phyloP scores from a whole-genome alignment of 2,113 vertebrate genomes.

The Phainopepla nitens region DNA sequence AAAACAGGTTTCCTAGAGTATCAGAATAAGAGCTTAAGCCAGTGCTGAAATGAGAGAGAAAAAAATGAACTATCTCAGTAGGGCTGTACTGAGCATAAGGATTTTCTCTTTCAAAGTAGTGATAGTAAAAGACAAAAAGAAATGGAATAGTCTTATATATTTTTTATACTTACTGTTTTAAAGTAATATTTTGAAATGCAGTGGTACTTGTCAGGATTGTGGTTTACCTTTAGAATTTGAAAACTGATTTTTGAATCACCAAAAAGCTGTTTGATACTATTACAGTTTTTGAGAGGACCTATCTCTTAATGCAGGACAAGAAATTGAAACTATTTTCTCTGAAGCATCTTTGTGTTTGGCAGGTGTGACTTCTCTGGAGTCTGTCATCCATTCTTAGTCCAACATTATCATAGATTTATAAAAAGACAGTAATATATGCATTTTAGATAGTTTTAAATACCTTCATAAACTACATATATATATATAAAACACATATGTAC shows the following conservation, averaged over 20 bases:
- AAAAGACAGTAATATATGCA: not conserved
- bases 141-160: not conserved
- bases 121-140: not conserved
- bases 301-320: not conserved
- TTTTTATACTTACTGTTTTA: not conserved
- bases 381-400: not conserved
- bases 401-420: not conserved
- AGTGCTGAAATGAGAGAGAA: not conserved
- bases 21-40: not conserved
- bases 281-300: not conserved
- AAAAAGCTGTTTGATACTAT: not conserved
- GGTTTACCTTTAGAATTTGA: not conserved
- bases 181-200: not conserved
- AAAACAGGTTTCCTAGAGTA: not conserved
- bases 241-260: not conserved
- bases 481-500: not conserved
- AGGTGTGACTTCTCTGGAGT: not conserved
- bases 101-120: not conserved
- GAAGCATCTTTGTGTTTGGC: not conserved
- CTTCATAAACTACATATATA: not conserved
- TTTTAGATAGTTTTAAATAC: not conserved
- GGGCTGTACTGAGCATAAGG: not conserved
- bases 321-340: not conserved
- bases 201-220: not conserved
- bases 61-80: not conserved